Evolutionary conservation across 2,113 vertebrate species (phyloP), one percentile per base, ranked within the genome.

Genomic region (Ptyas mucosa): DNA sequence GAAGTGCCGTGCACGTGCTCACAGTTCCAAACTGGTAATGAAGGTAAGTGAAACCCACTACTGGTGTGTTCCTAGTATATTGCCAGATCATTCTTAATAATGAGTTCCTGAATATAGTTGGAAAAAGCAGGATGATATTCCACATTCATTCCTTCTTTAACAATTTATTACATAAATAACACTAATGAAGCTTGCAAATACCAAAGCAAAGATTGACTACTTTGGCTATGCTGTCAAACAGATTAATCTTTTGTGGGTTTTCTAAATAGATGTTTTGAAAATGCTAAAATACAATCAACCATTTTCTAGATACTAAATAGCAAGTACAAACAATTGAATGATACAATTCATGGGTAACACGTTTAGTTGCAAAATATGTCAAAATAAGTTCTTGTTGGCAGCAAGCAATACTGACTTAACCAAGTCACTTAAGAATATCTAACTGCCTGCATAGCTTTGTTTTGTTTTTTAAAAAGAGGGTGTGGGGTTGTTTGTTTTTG

Each of bases 291-390:
- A 54, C 91, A 91, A 96, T 93, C 95, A 91, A 0, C 88, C 88
- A 92, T 64, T 94, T 89, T 90, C 85, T 91, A 89, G 21, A 89
- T 92, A 92, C 8, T 11, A 69, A 95, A 90, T 94, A 95, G 91
- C 55, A 91, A 87, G 8, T 93, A 94, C 90, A 91, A 92, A 92
- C 87, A 91, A 96, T 87, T 90, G 93, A 94, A 93, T 29, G 90
- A 24, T 91, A 94, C 94, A 93, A 92, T 94, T 91, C 91, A 91
- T 92, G 43, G 52, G 85, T 93, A 51, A 29, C 39, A n/a, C 20
- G 29, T 7, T 15, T 39, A 29, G 8, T 5, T 1, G 46, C 26
- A 34, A 1, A 0, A 1, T 46, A 90, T 55, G 57, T 14, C 15
- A 91, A 51, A 43, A 49, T 52, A 5, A 88, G 85, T 61, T 43